A percentile compares a stretch with the other conserved stretches of the same genome.
phyloP scores from a whole-genome alignment of 2,797 vertebrate species.

The Aeoliscus strigatus region DNA sequence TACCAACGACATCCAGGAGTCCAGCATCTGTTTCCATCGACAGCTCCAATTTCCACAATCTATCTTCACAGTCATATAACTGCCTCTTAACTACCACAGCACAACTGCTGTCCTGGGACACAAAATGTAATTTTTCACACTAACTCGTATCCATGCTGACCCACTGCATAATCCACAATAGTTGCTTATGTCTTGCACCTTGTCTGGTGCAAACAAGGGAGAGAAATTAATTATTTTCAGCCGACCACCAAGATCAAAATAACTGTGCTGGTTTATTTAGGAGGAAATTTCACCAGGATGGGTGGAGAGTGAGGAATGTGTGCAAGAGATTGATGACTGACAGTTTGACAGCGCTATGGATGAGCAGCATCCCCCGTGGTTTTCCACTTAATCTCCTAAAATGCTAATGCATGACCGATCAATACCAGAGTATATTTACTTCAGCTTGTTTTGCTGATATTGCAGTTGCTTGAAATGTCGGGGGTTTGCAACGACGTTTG shows the following conservation, averaged over 20 bases:
- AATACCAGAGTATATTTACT: constrained; percentile 59
- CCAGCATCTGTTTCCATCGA: constrained; percentile 13
- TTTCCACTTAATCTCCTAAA: constrained; percentile 54
- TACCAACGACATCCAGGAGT: not conserved
- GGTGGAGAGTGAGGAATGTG: no score
- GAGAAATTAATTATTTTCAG: not conserved
- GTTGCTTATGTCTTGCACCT: not conserved
- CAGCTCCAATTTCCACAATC: constrained; percentile 24
- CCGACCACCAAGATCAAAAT: not conserved
- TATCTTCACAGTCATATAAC: constrained; percentile 8
- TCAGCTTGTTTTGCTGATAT: constrained; percentile 53
- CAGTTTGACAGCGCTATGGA: constrained; percentile 32
- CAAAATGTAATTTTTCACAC: constrained; percentile 18
- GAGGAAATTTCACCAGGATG: not conserved
- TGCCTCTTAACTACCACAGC: constrained; percentile 10
- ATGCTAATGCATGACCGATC: constrained; percentile 55
- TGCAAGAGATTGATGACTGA: constrained; percentile 41
- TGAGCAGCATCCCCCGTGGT: constrained; percentile 29
- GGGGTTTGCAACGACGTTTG: not conserved
- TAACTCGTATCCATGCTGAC: not conserved
- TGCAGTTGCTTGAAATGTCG: constrained; percentile 39
- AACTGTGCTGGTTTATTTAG: not conserved
- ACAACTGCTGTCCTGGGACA: constrained; percentile 13
- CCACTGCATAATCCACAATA: not conserved
- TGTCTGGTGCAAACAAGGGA: not conserved